Evolutionary conservation across 2,888 invertebrate genomes (phyloP), one percentile per base, ranked within the genome.

Genomic region (Aethes cnicana): DNA sequence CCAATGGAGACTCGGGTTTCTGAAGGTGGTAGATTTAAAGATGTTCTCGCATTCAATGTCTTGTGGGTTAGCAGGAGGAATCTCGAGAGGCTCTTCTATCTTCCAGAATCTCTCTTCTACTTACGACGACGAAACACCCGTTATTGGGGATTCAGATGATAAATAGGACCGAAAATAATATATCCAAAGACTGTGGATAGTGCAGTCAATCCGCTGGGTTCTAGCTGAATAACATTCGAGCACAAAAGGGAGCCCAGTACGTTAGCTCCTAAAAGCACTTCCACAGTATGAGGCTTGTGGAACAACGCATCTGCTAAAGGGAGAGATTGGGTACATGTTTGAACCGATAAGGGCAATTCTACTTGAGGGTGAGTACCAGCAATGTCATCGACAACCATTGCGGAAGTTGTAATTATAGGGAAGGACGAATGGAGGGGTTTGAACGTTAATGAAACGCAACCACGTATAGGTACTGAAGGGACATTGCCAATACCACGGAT

Each of bases 61-160:
- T 8, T 28, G 28, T 11, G 28, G 28, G 12, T 28, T 28, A 11
- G 12, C 3, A 1, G 3, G 28, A 28, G 28, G 11, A 1, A 11
- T 1, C 11, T 28, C 28, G 6, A 5, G 28, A 6, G 28, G 4
- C 12, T 28, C 28, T 28, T 28, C 28, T 2, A 26, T 6, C n/a
- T 28, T 17, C 43, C 50, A 50, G 25, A 50, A 50, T 6, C 43
- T 11, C 21, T 50, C 28, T 23, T 43, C 30, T 3, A 35, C 30
- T 7, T 50, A 26, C 1, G 43, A 25, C 2, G 43, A 11, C 2
- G 28, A 28, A 28, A 28, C 11, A 4, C 11, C 11, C 9, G 28
- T 28, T 4, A 28, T 28, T 2, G 11, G 11, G 1, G 28, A 12
- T 4, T 28, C 11, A 11, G 12, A 5, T 28, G 9, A 1, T 2